These are phyloP conservation scores for Picathartes gymnocephalus DNA, from an alignment of 2,113 vertebrate genomes.

Conservation along the genomic window DNA sequence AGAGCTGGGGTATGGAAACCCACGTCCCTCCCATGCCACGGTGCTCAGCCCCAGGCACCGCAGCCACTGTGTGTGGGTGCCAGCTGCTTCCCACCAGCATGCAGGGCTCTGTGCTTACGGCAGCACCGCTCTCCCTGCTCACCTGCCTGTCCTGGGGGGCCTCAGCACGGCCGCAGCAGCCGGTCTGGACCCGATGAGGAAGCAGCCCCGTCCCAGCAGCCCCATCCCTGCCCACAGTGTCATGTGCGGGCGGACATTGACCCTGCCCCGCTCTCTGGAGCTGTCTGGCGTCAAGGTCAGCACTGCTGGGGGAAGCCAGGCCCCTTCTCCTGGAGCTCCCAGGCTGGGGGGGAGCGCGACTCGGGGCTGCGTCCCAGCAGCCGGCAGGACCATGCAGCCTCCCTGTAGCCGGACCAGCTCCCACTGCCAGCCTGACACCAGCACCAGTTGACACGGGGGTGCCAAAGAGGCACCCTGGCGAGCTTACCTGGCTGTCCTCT, in stretches of 20 bases:
- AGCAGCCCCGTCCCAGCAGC: not conserved
- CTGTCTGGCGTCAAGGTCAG: not conserved
- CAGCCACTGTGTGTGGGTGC: rapidly evolving
- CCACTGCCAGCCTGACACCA: rapidly evolving
- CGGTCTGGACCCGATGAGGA: not conserved
- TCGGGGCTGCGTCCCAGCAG: rapidly evolving
- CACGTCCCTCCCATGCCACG: rapidly evolving
- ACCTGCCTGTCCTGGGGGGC: not conserved
- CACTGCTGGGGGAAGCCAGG: rapidly evolving
- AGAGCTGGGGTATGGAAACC: rapidly evolving
- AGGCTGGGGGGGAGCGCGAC: rapidly evolving
- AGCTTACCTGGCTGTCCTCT: constrained; percentile 9
- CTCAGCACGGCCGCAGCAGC: not conserved
- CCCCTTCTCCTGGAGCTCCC: not conserved
- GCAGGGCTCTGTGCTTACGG: not conserved
- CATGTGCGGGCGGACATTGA: rapidly evolving
- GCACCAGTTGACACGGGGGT: not conserved
- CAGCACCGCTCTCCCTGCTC: rapidly evolving
- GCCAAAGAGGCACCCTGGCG: rapidly evolving
- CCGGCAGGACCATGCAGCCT: not conserved
- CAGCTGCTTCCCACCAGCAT: not conserved
- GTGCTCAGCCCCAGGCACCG: not conserved
- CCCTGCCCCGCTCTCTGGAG: not conserved
- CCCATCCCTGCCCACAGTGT: not conserved
- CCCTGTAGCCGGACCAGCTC: not conserved